Evolutionary conservation across 2,888 invertebrate genomes (phyloP).

Genomic region (Eristalis arbustorum): DNA sequence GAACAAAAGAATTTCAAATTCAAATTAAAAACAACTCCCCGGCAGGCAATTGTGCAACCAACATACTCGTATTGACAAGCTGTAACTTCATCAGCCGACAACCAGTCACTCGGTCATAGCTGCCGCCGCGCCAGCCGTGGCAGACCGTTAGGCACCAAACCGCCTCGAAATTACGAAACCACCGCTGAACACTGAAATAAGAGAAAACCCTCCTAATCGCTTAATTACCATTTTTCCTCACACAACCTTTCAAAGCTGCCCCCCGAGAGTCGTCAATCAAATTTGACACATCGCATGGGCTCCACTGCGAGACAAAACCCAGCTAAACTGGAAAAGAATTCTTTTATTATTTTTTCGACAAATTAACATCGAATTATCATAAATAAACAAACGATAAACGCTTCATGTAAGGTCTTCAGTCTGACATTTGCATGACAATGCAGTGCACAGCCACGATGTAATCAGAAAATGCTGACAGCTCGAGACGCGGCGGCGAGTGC

Average conservation of each 20-base stretch:
- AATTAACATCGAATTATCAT: slow-evolving; percentile 65
- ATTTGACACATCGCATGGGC: slow-evolving; percentile 51
- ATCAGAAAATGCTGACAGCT: slow-evolving; percentile 36
- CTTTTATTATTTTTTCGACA: slow-evolving; percentile 2
- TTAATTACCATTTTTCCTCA: slow-evolving; percentile 63
- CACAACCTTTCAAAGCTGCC: slow-evolving; percentile 40
- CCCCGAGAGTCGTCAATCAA: slow-evolving; percentile 58
- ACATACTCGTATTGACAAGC: slow-evolving; percentile 40
- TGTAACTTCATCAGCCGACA: slow-evolving; percentile 54
- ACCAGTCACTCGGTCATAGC: slow-evolving; percentile 40
- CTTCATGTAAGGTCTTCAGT: slow-evolving; percentile 20
- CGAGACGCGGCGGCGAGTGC: background rate
- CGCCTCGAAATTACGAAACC: slow-evolving; percentile 35
- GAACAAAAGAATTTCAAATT: slow-evolving; percentile 64
- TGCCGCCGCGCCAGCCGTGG: background rate
- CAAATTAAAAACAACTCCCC: slow-evolving; percentile 40
- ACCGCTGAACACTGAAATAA: background rate
- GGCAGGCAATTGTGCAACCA: slow-evolving; percentile 43
- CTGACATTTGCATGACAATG: slow-evolving; percentile 55
- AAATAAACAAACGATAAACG: slow-evolving; percentile 58
- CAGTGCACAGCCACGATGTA: slow-evolving; percentile 34
- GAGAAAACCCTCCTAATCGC: slow-evolving; percentile 54
- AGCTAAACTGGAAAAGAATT: background rate
- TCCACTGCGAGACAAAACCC: slow-evolving; percentile 16
- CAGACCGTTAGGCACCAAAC: slow-evolving; percentile 48